phyloP scores from a whole-genome alignment of 2,113 vertebrate species.

The Coryphaenoides rupestris region DNA sequence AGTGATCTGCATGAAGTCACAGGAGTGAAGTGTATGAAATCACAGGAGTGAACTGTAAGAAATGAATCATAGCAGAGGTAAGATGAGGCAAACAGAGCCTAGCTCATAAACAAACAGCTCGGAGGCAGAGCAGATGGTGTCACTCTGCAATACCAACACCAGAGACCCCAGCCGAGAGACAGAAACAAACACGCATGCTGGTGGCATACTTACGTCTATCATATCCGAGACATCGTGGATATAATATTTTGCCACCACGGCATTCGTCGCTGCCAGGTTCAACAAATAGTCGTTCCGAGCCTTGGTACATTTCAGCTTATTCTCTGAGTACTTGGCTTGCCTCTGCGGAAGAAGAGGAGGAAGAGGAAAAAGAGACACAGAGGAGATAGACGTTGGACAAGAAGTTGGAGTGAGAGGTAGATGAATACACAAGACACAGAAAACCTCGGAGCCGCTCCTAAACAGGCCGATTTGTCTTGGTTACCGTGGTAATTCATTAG shows the following conservation, averaged over 20 bases:
- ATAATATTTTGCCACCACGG: conserved; percentile 95
- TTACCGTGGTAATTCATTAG: no score
- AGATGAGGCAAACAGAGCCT: conserved; percentile 34
- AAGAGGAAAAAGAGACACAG: background rate
- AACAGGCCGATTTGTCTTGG: no score
- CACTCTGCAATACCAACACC: conserved; percentile 49
- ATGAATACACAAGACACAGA: background rate
- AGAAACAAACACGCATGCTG: conserved; percentile 51
- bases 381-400: conserved; percentile 14
- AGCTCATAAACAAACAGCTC: conserved; percentile 51
- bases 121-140: conserved; percentile 61
- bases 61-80: conserved; percentile 9
- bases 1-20: no score
- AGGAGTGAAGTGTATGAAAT: no score
- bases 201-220: conserved; percentile 87
- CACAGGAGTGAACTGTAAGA: conserved; percentile 6
- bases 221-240: conserved; percentile 97
- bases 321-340: conserved; percentile 97
- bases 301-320: conserved; percentile 98
- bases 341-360: conserved; percentile 74
- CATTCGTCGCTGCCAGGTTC: conserved; percentile 93
- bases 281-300: conserved; percentile 95
- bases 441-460: no score
- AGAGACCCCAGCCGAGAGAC: conserved; percentile 46
- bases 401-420: conserved; percentile 17